Percentiles rank a stretch among this genome's conserved stretches.
Conservation (phyloP, 2,888 invertebrate genomes). For the Gibbula magus region DNA sequence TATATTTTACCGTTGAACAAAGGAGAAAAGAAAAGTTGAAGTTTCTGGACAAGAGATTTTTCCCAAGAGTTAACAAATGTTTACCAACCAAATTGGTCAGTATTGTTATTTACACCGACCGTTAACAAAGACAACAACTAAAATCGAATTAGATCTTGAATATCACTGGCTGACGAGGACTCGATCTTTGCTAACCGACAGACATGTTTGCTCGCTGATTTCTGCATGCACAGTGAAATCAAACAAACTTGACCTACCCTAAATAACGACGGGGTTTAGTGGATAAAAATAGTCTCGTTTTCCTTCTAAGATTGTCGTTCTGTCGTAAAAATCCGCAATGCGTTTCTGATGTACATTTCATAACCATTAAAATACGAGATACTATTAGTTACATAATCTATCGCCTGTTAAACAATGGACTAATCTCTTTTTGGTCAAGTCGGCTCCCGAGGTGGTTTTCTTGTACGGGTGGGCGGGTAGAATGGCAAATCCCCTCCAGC, state of each 20-base stretch:
- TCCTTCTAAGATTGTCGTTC: not conserved
- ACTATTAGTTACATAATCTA: not conserved
- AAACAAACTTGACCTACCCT: conserved; percentile 9
- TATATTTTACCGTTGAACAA: no score
- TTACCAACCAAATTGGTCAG: no score
- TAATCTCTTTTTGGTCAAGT: not conserved
- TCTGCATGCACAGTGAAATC: not conserved
- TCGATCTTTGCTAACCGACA: not conserved
- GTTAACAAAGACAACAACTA: no score
- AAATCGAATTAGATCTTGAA: no score
- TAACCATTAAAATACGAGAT: not conserved
- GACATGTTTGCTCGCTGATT: not conserved
- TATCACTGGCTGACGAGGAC: not conserved
- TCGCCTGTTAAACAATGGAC: not conserved
- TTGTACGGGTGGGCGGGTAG: not conserved
- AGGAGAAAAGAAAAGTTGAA: no score
- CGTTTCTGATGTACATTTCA: not conserved
- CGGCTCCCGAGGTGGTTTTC: not conserved
- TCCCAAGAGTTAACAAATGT: no score
- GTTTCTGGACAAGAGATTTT: no score
- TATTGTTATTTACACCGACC: no score
- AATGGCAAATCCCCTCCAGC: not conserved
- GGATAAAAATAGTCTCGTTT: conserved; percentile 3
- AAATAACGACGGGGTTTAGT: not conserved
- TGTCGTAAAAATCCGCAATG: not conserved